phyloP scores from a whole-genome alignment of 2,888 invertebrate species.

The Polyploca ridens region DNA sequence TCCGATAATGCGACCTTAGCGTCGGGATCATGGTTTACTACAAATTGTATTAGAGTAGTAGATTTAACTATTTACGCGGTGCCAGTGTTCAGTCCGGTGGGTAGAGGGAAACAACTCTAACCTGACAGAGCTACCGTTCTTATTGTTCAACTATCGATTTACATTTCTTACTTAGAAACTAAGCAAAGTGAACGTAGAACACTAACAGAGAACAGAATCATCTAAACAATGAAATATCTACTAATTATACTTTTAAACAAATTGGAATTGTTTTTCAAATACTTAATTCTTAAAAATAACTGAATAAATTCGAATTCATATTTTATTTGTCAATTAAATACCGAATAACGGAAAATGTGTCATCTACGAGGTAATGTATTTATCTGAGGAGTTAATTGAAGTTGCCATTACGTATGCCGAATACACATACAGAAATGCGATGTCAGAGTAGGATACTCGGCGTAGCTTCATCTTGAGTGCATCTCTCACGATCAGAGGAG shows the following conservation, averaged over 20 bases:
- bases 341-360: neutral
- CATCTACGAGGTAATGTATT: neutral
- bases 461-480: conserved; percentile 55
- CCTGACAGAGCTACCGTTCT: neutral
- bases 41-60: conserved; percentile 84
- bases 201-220: neutral
- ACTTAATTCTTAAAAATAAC: neutral
- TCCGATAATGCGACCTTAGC: conserved; percentile 84
- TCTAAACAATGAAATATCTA: too few species aligned
- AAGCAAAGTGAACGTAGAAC: neutral
- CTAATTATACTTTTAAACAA: too few species aligned
- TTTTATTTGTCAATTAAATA: too few species aligned
- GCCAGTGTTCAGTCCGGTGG: conserved; percentile 32
- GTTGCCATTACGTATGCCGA: conserved; percentile 4
- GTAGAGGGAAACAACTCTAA: neutral
- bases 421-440: conserved; percentile 11
- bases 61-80: conserved; percentile 81
- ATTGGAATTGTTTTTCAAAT: neutral
- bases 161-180: neutral
- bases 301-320: neutral
- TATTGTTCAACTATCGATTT: neutral
- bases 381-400: conserved; percentile 2
- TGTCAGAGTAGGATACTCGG: conserved; percentile 39
- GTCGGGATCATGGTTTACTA: conserved; percentile 84
- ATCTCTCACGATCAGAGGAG: conserved; percentile 55